These are phyloP conservation scores for Noctua fimbriata DNA, from an alignment of 2,888 invertebrate species.

Conservation along the genomic window DNA sequence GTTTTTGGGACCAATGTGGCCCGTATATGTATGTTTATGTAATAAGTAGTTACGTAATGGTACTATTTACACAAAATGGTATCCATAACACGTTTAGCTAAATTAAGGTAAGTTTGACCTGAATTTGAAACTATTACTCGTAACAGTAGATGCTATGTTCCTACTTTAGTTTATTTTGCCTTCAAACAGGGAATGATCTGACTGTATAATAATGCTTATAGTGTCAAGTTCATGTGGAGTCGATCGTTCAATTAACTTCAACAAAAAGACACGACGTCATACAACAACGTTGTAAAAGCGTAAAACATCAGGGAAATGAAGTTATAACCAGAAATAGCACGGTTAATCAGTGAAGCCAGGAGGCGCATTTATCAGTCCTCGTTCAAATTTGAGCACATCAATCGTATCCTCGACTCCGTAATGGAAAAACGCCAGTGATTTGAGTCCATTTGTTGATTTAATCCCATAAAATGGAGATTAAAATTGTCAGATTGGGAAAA, in stretches of 20 bases:
- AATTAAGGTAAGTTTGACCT: slow-evolving; percentile 9
- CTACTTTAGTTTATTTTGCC: background rate
- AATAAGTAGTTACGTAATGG: slow-evolving; percentile 3
- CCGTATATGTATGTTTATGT: too few relatives aligned
- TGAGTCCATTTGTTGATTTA: slow-evolving; percentile 66
- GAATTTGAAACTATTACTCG: background rate
- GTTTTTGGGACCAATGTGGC: slow-evolving; percentile 19
- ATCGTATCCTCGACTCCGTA: slow-evolving; percentile 67
- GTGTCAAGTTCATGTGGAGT: too few relatives aligned
- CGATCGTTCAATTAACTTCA: too few relatives aligned
- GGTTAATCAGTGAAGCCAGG: slow-evolving; percentile 70
- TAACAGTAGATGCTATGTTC: background rate
- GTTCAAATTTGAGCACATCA: slow-evolving; percentile 76
- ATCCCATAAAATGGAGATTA: slow-evolving; percentile 68
- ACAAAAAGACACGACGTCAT: too few relatives aligned
- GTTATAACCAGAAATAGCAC: slow-evolving; percentile 54
- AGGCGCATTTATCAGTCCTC: slow-evolving; percentile 73
- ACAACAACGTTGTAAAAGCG: background rate
- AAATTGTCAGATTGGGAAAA: slow-evolving; percentile 69
- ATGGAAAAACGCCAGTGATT: slow-evolving; percentile 67
- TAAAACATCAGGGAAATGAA: slow-evolving; percentile 28
- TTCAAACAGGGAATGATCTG: background rate
- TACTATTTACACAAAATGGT: background rate
- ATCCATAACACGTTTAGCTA: slow-evolving; percentile 16
- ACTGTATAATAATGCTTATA: background rate